Evolutionary conservation across 2,888 invertebrate species (phyloP), one percentile per base, ranked within the genome.

Genomic region (Pyrochroa serraticornis): DNA sequence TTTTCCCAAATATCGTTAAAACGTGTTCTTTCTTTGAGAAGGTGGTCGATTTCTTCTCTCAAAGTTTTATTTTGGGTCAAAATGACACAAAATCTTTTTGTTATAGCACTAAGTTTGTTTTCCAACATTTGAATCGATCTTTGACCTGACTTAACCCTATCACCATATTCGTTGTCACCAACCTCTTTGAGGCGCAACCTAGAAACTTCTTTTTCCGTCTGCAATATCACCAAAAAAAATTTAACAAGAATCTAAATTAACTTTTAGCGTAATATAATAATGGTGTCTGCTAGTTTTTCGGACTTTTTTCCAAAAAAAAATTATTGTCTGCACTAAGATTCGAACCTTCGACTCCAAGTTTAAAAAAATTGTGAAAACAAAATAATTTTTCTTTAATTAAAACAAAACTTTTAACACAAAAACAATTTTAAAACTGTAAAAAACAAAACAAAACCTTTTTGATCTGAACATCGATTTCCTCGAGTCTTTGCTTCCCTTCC

Each of bases 1-100:
- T 87, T 87, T 73, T 89, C 87, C 87, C 93, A 93, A 60, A 91
- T 82, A 3, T 85, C 82, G 76, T 95, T 95, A 78, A 95, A 96
- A 67, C 88, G 88, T 14, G 88, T 85, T 31, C 95, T 87, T 78
- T 95, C 94, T 60, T 90, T 87, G 0, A 95, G 77, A 65, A 94
- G 83, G 63, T 90, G 86, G 72, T 95, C 91, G 45, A 96, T 94
- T 69, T 91, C 89, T 7, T 88, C 83, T 14, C 95, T 81, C 70
- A 93, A 81, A 66, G 83, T 83, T 49, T 84, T 82, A 75, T 93
- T 94, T 58, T 89, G 87, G 1, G 89, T 84, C 58, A 92, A 84
- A 12, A 91, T 87, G 2, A 84, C 81, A 76, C 92, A 91, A 75
- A 91, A 92, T 70, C 87, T 87, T 73, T 89, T 89, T 70, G 89